Percentiles rank a stretch among this genome's conserved stretches.
Evolutionary conservation across 2,113 vertebrate genomes (phyloP).

Genomic region (Bos indicus): DNA sequence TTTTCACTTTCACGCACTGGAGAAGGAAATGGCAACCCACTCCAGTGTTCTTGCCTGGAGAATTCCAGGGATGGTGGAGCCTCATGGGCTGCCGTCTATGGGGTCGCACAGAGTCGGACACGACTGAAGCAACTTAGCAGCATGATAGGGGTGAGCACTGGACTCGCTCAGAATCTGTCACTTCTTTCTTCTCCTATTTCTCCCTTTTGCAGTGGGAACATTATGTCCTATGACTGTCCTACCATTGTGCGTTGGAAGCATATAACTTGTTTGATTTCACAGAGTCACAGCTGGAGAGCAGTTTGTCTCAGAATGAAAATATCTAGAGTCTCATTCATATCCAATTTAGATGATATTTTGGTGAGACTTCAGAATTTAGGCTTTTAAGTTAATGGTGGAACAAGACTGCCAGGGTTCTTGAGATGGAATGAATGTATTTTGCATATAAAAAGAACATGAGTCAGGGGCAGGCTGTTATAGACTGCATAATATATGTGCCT

Average conservation of each 20-base stretch:
- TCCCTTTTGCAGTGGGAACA: neutral
- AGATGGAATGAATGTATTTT: neutral
- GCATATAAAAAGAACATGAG: neutral
- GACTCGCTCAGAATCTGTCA: neutral
- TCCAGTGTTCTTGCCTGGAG: too few species aligned
- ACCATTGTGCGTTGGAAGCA: neutral
- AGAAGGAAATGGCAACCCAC: too few species aligned
- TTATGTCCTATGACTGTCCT: neutral
- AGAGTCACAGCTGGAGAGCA: neutral
- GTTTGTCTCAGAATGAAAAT: neutral
- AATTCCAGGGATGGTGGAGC: too few species aligned
- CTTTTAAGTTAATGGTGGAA: neutral
- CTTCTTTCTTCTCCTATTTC: neutral
- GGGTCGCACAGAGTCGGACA: too few species aligned
- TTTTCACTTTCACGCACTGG: too few species aligned
- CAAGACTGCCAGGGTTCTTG: neutral
- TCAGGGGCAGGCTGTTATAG: too few species aligned
- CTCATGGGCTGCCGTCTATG: too few species aligned
- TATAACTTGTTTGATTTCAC: neutral
- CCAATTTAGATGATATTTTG: neutral
- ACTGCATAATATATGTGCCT: neutral
- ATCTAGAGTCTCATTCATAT: neutral
- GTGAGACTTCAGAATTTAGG: neutral
- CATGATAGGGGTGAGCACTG: neutral
- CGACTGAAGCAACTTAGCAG: too few species aligned